Base-by-base conservation (phyloP, 2,888 invertebrate genomes). In the Adelognathus sp. region DNA sequence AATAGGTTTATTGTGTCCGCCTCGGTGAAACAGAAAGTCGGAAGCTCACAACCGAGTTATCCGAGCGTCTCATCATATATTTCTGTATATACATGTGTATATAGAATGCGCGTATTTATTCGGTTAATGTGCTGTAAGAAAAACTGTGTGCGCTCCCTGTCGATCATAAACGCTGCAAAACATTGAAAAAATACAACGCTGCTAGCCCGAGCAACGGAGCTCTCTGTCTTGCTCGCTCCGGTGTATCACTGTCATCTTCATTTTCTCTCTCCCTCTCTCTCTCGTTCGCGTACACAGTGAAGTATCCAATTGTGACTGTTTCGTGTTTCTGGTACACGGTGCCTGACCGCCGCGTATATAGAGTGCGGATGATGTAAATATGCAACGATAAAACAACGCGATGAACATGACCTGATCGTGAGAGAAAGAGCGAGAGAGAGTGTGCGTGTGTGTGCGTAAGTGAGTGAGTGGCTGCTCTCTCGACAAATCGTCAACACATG, bases 1-100 rank as follows among this genome's bases (percentile, higher is more conserved):
- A 78, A 82, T n/a, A n/a, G 81, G 79, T 80, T 83, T 83, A 80
- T 82, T 80, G 83, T 82, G 84, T 82, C 83, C 67, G 60, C 69
- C 63, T 61, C 46, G 36, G 69, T 24, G 46, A 56, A 69, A 64
- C 58, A 39, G n/a, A n/a, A n/a, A n/a, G 67, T 61, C 61, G 63
- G 46, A 1, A 27, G 58, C 46, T 54, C 61, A 58, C 31, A 56
- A 41, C 9, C 27, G 16, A 18, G 16, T n/a, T 66, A 6, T 27
- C 14, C 33, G 14, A 52, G 29, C 36, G 9, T 36, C 64, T n/a
- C n/a, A n/a, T n/a, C n/a, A n/a, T n/a, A n/a, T n/a, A 36, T 36
- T 52, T 33, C 18, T 24, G 31, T 52, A 52, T 5, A 52, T 36
- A 66, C 33, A 66, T 52, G n/a, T n/a, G n/a, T n/a, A n/a, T n/a